Conservation (phyloP, 1,140 invertebrate species). For the Cydia fagiglandana region DNA sequence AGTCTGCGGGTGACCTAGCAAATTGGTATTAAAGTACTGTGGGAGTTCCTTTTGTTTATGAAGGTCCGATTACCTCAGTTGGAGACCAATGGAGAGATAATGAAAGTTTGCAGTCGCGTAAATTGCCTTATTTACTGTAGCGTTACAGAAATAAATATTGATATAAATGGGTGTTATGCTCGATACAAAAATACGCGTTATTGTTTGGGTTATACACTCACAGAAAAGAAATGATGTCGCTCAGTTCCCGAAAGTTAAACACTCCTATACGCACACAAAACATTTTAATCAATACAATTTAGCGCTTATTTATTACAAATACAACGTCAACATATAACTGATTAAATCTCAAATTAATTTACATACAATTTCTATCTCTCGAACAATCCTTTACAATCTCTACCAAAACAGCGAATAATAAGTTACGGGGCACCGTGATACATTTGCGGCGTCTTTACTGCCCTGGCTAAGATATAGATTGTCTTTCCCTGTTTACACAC, state of each 20-base stretch:
- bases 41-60: constrained; percentile 24
- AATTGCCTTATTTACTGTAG: not conserved
- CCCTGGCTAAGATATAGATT: constrained; percentile 20
- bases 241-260: no score
- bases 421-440: constrained; percentile 9
- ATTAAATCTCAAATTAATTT: not conserved
- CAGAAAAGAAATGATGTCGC: no score
- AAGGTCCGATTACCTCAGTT: constrained; percentile 3
- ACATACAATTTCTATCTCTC: not conserved
- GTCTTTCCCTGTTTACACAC: constrained; percentile 17
- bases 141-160: not conserved
- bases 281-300: no score
- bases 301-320: no score
- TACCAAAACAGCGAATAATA: constrained; percentile 20
- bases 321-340: not conserved
- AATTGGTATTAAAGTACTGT: constrained; percentile 25
- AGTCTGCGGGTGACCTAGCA: constrained; percentile 18
- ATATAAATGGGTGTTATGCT: no score
- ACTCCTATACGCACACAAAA: no score
- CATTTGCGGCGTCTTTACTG: constrained; percentile 14
- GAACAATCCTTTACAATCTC: constrained; percentile 10
- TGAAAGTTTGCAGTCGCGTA: not conserved
- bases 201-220: no score
- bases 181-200: no score
- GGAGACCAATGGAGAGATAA: constrained; percentile 10